Conservation (phyloP, 2,888 invertebrate genomes). For the Chrysotoxum bicinctum region DNA sequence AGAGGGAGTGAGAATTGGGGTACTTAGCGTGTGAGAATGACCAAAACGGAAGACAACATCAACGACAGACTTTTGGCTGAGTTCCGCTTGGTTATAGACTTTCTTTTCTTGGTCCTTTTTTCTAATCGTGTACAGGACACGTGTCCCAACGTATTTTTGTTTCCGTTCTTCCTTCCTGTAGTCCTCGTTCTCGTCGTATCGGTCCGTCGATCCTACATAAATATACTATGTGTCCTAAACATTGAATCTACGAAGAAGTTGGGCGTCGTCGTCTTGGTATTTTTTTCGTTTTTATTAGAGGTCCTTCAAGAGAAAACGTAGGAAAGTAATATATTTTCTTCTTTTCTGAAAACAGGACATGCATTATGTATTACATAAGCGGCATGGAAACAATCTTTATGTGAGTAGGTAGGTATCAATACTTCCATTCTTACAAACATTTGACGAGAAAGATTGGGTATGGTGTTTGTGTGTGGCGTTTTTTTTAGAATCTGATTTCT, state of each 20-base stretch:
- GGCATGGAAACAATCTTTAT: slow-evolving; percentile 14
- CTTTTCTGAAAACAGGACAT: slow-evolving; percentile 6
- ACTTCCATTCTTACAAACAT: not conserved
- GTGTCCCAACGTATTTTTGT: slow-evolving; percentile 41
- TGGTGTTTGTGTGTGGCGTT: not conserved
- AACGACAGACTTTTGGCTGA: slow-evolving; percentile 33
- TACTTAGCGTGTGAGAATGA: slow-evolving; percentile 55
- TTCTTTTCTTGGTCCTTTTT: slow-evolving; percentile 2
- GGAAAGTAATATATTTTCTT: slow-evolving; percentile 1
- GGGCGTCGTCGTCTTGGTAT: slow-evolving; percentile 40
- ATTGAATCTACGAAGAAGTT: slow-evolving; percentile 42
- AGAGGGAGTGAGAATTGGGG: slow-evolving; percentile 50
- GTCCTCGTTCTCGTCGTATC: not conserved
- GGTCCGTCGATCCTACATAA: not conserved
- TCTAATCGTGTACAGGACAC: slow-evolving; percentile 45
- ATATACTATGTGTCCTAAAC: slow-evolving; percentile 6
- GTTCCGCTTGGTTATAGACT: slow-evolving; percentile 41
- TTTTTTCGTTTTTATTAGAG: slow-evolving; percentile 35
- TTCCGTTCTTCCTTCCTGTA: slow-evolving; percentile 10
- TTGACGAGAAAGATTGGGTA: not conserved
- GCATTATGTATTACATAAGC: slow-evolving; percentile 52
- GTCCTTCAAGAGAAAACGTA: slow-evolving; percentile 51
- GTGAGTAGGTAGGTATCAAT: not conserved
- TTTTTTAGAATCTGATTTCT: not conserved
- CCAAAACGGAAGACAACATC: slow-evolving; percentile 53